A percentile compares a stretch with the other conserved stretches of the same genome.
phyloP scores from a whole-genome alignment of 2,888 invertebrate genomes.

The Pseudoips prasinana region DNA sequence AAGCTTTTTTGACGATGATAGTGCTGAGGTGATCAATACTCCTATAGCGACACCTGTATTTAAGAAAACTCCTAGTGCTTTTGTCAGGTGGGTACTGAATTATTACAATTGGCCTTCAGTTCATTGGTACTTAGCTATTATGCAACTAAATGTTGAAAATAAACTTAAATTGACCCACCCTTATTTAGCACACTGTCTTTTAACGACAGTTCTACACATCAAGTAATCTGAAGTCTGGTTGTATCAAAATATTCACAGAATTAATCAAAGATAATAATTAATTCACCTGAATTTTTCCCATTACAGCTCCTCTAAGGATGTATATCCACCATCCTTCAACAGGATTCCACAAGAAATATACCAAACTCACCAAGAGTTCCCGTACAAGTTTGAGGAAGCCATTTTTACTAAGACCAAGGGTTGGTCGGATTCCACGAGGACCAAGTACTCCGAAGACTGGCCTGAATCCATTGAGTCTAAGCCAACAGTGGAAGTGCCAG shows the following conservation, averaged over 20 bases:
- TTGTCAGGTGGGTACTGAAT: slow-evolving; percentile 47
- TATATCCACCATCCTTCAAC: slow-evolving; percentile 30
- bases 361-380: slow-evolving; percentile 44
- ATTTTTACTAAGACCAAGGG: slow-evolving; percentile 37
- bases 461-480: slow-evolving; percentile 46
- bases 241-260: no score
- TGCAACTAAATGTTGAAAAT: no score
- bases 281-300: no score
- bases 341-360: slow-evolving; percentile 41
- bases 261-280: no score
- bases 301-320: slow-evolving; percentile 48
- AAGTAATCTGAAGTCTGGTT: no score
- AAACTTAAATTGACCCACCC: no score
- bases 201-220: no score
- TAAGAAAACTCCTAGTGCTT: slow-evolving; percentile 44
- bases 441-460: slow-evolving; percentile 39
- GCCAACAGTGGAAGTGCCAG: slow-evolving; percentile 54
- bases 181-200: no score
- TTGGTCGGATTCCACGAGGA: slow-evolving; percentile 43
- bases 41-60: slow-evolving; percentile 26
- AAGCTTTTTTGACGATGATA: slow-evolving; percentile 67
- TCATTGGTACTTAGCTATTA: no score
- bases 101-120: no score
- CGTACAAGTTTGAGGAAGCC: slow-evolving; percentile 55
- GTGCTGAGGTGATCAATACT: slow-evolving; percentile 24